Evolutionary conservation across 2,888 invertebrate species (phyloP), one percentile per base, ranked within the genome.

Genomic region (Zaprionus lineosus): DNA sequence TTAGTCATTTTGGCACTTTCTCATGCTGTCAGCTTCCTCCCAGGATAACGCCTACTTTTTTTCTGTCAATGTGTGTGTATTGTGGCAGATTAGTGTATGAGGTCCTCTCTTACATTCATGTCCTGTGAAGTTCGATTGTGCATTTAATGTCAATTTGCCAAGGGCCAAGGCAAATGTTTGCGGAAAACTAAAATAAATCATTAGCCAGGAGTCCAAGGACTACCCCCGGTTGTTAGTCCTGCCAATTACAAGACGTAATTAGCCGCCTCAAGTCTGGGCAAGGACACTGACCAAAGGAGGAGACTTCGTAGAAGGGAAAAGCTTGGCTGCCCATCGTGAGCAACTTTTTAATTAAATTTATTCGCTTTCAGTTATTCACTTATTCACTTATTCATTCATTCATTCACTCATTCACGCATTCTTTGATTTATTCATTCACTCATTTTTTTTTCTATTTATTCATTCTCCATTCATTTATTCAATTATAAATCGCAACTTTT

Each of bases 1-100:
- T 78, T 78, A 78, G 85, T 78, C 83, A 78, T 78, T 78, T 78
- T 84, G 78, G 85, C 78, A 78, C 78, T 78, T 78, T 74, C 78
- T 83, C 83, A 78, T 82, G 83, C 73, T 81, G 77, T 84, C 77
- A 84, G 83, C 59, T 81, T 56, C 41, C 77, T 81, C 58, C 41
- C 77, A 59, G 59, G 59, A 48, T 56, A 73, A 73, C 77, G 83
- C 78, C 72, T 60, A 78, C 72, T 31, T 57, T 59, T 43, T 66
- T 43, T 41, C 9, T 21, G 19, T 24, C 47, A 6, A 7, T 37
- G 31, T 40, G 36, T 60, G 48, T 57, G 31, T 31, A 36, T 31
- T 66, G 48, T 51, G 78, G 69, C 66, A 81, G 84, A 77, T 85
- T 81, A 78, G 77, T 79, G 51, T 50, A 48, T 55, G 53, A 60